phyloP scores from a whole-genome alignment of 2,888 invertebrate species.

The Lithophane ornitopus region DNA sequence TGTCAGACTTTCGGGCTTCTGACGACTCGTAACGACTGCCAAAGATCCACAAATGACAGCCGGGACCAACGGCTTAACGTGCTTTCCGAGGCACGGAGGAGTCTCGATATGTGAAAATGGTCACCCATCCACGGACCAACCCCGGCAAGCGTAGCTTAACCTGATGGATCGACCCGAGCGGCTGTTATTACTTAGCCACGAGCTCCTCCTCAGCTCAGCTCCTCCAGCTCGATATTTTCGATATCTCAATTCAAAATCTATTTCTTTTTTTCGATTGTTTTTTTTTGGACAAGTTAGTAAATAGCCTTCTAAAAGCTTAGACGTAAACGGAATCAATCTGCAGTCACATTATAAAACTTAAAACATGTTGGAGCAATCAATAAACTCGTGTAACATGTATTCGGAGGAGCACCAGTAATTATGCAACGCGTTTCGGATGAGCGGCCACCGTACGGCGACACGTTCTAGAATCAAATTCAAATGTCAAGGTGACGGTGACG shows the following conservation, averaged over 20 bases:
- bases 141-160: no score
- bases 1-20: no score
- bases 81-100: no score
- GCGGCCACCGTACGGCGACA: constrained; percentile 79
- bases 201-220: no score
- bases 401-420: constrained; percentile 67
- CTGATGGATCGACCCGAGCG: no score
- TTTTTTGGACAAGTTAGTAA: neutral
- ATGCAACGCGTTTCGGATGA: constrained; percentile 78
- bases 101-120: no score
- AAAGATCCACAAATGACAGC: no score
- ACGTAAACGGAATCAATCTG: neutral
- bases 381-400: constrained; percentile 50
- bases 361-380: constrained; percentile 34
- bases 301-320: neutral
- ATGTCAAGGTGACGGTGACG: constrained; percentile 89
- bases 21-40: no score
- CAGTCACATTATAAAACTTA: constrained; percentile 9
- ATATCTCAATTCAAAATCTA: neutral
- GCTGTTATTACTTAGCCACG: no score
- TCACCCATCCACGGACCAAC: no score
- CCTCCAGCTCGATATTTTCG: no score
- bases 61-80: no score
- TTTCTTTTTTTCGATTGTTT: neutral
- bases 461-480: constrained; percentile 86